Evolutionary conservation across 2,797 vertebrate species (phyloP).

Genomic region (Aphelocoma californica): DNA sequence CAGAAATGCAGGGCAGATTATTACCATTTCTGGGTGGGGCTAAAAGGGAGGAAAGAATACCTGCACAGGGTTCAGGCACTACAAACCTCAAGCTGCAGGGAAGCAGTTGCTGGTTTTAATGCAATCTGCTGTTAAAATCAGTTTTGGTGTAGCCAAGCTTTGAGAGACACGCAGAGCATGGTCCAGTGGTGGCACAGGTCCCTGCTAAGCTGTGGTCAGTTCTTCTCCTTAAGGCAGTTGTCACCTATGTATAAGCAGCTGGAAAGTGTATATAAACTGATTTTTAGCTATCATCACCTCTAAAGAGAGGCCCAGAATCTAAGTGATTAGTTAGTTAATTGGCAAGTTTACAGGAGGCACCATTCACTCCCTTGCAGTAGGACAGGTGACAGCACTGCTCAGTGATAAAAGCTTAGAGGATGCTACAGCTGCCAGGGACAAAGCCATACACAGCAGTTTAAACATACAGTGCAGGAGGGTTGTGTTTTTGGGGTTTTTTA

Average conservation of each 20-base stretch:
- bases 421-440: neutral
- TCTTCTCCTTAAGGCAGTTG: neutral
- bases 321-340: neutral
- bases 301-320: neutral
- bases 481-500: neutral
- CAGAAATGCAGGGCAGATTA: neutral
- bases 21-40: neutral
- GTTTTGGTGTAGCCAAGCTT: neutral
- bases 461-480: accelerated
- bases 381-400: accelerated
- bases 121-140: neutral
- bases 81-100: neutral
- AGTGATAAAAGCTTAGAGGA: accelerated
- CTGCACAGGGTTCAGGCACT: neutral
- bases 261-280: neutral
- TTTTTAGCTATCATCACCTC: neutral
- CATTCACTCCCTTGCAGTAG: accelerated
- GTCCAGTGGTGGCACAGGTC: neutral
- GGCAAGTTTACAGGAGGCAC: neutral
- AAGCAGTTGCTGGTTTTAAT: neutral
- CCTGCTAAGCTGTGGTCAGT: neutral
- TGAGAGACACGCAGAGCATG: accelerated
- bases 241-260: neutral
- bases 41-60: neutral
- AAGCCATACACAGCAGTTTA: neutral